Conservation (phyloP, 1,140 invertebrate genomes). For the Coenobita brevimanus region DNA sequence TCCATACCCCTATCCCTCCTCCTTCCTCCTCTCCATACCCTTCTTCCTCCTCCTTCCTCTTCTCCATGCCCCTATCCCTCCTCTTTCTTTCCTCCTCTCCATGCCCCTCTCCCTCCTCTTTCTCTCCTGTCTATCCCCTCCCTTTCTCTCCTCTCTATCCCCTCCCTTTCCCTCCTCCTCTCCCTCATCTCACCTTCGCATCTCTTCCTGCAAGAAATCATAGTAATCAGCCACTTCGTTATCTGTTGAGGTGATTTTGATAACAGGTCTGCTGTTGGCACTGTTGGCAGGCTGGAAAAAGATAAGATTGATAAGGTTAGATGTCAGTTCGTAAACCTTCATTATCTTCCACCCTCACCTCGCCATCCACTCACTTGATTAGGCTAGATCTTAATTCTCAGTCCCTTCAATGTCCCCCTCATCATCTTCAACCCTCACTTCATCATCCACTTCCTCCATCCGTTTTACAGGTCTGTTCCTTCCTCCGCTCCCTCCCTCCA, state of each 20-base stretch:
- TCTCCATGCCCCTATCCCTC: not conserved
- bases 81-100: not conserved
- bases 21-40: not conserved
- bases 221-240: slow-evolving; percentile 74
- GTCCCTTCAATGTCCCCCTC: too few species aligned
- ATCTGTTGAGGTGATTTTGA: slow-evolving; percentile 59
- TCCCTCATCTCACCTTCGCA: slow-evolving; percentile 74
- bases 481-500: too few species aligned
- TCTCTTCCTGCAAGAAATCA: slow-evolving; percentile 75
- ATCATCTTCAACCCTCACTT: too few species aligned
- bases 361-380: too few species aligned
- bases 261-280: slow-evolving; percentile 21
- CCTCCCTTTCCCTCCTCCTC: not conserved
- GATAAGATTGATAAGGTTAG: not conserved
- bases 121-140: not conserved
- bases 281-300: not conserved
- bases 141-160: too few species aligned
- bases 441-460: too few species aligned
- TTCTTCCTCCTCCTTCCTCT: not conserved
- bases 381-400: too few species aligned
- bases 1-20: not conserved
- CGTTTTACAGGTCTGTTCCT: too few species aligned
- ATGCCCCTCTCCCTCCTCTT: not conserved
- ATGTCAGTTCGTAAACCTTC: not conserved
- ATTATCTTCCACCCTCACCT: too few species aligned